Percentiles rank a stretch among this genome's conserved stretches.
phyloP scores from a whole-genome alignment of 2,797 vertebrate species.

The Notamacropus eugenii region DNA sequence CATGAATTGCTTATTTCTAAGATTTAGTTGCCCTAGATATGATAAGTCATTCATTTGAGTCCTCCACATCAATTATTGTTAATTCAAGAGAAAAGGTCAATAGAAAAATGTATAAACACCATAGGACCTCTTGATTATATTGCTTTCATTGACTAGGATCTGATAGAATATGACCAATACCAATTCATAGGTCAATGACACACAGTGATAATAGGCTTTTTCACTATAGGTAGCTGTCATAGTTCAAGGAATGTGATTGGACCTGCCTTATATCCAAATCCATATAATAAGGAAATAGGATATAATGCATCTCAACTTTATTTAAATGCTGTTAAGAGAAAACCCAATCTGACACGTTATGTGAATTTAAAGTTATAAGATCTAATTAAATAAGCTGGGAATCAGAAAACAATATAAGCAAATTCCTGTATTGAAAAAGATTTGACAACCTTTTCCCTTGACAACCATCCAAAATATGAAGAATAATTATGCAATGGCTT shows the following conservation, averaged over 20 bases:
- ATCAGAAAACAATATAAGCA: background rate
- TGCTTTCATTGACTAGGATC: background rate
- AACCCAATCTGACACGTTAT: background rate
- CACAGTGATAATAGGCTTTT: background rate
- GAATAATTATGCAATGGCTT: conserved; percentile 11
- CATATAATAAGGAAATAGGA: background rate
- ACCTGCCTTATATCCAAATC: background rate
- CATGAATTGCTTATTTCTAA: background rate
- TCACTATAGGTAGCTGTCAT: background rate
- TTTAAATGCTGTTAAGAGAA: background rate
- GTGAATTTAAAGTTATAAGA: conserved; percentile 1
- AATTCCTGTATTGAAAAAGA: background rate
- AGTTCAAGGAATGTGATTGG: background rate
- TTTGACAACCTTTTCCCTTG: background rate
- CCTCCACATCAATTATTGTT: background rate
- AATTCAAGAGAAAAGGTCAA: conserved; percentile 5
- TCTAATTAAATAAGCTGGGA: conserved; percentile 1
- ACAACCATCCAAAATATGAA: background rate
- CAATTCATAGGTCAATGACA: background rate
- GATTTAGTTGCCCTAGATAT: background rate
- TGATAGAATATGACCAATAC: background rate
- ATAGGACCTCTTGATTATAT: background rate
- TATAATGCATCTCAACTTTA: background rate
- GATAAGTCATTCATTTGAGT: background rate
- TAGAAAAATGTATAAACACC: background rate